Conservation (phyloP, 2,113 vertebrate species). For the Dryoscopus gambensis region DNA sequence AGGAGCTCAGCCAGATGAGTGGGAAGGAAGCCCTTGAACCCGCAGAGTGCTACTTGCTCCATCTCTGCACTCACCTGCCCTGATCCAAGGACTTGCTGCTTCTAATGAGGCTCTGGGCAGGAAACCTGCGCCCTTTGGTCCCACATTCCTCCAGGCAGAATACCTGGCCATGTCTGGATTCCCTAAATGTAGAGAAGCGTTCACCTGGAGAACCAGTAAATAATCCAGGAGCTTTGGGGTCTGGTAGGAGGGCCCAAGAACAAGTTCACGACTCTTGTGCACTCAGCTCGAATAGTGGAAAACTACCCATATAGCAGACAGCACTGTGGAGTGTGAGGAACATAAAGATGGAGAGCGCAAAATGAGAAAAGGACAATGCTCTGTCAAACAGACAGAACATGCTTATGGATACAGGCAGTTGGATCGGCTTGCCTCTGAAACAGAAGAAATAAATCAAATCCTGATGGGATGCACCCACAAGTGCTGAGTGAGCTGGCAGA, state of each 20-base stretch:
- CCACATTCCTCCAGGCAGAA: not conserved
- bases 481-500: not conserved
- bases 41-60: not conserved
- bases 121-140: not conserved
- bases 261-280: not conserved
- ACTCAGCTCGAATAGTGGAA: not conserved
- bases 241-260: not conserved
- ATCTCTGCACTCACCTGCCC: not conserved
- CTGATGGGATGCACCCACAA: not conserved
- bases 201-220: not conserved
- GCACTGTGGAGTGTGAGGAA: not conserved
- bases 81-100: not conserved
- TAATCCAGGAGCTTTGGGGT: not conserved
- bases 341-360: not conserved
- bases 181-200: not conserved
- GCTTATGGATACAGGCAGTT: not conserved
- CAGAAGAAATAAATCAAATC: not conserved
- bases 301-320: not conserved
- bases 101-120: not conserved
- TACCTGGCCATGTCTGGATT: not conserved
- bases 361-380: not conserved
- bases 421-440: not conserved
- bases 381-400: not conserved
- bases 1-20: not conserved
- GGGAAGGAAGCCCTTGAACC: not conserved